phyloP scores from a whole-genome alignment of 2,888 invertebrate genomes.

The Agriopis leucophaearia region DNA sequence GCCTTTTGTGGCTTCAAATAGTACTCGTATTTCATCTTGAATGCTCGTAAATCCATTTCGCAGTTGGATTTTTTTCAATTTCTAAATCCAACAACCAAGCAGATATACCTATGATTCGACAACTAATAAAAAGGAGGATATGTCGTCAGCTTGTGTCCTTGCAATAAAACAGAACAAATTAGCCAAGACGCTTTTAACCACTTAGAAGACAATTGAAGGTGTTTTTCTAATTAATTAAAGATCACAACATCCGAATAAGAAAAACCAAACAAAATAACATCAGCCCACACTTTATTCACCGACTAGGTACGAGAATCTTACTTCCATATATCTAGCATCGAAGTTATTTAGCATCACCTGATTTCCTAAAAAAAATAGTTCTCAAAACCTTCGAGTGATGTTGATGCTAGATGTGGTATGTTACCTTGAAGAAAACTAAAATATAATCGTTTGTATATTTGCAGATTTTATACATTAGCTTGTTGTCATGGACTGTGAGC shows the following conservation, averaged over 20 bases:
- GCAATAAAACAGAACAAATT: slow-evolving; percentile 38
- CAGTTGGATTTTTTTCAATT: neutral
- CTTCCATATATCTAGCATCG: slow-evolving; percentile 27
- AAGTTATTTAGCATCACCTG: neutral
- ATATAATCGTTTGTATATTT: slow-evolving; percentile 22
- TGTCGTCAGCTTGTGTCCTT: slow-evolving; percentile 3
- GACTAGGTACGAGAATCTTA: slow-evolving; percentile 41
- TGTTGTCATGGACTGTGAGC: slow-evolving; percentile 35
- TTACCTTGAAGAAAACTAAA: neutral
- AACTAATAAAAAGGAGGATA: neutral
- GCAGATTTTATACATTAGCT: slow-evolving; percentile 34
- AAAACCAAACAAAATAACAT: slow-evolving; percentile 32
- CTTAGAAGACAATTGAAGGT: slow-evolving; percentile 58
- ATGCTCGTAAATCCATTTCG: neutral
- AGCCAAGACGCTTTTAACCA: slow-evolving; percentile 51
- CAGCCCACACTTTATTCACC: slow-evolving; percentile 56
- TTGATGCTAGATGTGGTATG: too few relatives aligned
- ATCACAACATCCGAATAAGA: slow-evolving; percentile 46
- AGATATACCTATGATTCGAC: neutral
- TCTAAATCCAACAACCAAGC: neutral
- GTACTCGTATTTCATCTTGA: neutral
- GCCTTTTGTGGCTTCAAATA: neutral
- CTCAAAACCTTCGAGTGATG: neutral
- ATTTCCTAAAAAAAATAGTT: neutral
- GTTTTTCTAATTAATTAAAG: slow-evolving; percentile 65